Base-by-base conservation (phyloP, 2,888 invertebrate genomes). In the Limnephilus lunatus region DNA sequence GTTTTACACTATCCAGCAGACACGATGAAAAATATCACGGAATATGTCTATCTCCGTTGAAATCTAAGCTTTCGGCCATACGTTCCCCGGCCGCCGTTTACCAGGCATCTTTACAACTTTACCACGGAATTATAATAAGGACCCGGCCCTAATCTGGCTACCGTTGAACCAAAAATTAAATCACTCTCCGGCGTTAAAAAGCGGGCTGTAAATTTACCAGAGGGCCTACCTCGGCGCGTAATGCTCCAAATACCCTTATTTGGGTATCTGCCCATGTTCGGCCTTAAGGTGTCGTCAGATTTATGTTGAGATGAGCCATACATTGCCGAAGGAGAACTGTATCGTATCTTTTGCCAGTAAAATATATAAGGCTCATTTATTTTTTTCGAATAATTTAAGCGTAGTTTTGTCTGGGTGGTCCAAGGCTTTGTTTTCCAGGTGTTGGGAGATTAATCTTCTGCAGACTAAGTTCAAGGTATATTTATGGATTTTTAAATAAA, bases 251-350 rank as follows among this genome's bases (percentile, higher is more conserved):
- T 68, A 68, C 68, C 68, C 68, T 68, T 68, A 68, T 68, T 68
- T n/a, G 68, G 68, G 9, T 25, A 68, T 68, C 68, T 68, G 68
- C 68, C 68, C 68, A 25, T n/a, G 68, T 68, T 68, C n/a, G 68
- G 68, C 68, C 68, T 68, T 68, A 68, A 68, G 68, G 68, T 68
- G 68, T 68, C 68, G 68, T 68, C 68, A 68, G 68, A 68, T 68
- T 68, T 68, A 68, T 68, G 68, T 68, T 68, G 68, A 68, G 68
- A 68, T 68, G 68, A 68, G 68, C 68, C 68, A 68, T 68, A 68
- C 25, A 68, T n/a, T 68, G 68, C 68, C n/a, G 25, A n/a, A 68
- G 25, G 68, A n/a, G 19, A 68, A 68, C 68, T 25, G 68, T 68
- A 68, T 25, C 68, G 68, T 68, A 68, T 68, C 68, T 68, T n/a